Percentiles rank a stretch among this genome's conserved stretches.
Evolutionary conservation across 2,888 invertebrate genomes (phyloP).

Genomic region (Diploptera punctata): DNA sequence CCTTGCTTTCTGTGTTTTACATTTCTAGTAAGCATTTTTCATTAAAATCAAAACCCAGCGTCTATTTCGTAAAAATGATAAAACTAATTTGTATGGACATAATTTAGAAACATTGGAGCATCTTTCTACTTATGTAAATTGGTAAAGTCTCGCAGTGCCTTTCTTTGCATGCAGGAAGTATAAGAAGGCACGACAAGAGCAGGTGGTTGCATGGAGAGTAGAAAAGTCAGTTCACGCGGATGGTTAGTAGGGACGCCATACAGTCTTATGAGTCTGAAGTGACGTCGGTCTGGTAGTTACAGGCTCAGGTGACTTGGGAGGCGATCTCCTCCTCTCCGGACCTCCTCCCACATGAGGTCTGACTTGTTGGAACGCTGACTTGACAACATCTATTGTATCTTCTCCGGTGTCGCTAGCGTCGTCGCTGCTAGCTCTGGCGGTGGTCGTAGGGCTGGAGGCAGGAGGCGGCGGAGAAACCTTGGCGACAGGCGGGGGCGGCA

Average conservation of each 20-base stretch:
- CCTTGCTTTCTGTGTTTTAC: no score
- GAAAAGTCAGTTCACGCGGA: not conserved
- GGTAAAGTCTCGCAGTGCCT: no score
- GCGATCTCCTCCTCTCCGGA: not conserved
- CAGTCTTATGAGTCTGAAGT: constrained; percentile 64
- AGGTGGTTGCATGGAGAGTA: no score
- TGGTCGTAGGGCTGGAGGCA: constrained; percentile 59
- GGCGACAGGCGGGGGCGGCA: constrained; percentile 17
- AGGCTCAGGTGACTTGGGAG: constrained; percentile 25
- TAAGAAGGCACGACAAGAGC: no score
- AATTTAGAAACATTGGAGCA: no score
- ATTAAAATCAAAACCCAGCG: no score
- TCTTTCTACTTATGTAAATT: no score
- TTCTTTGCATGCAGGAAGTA: no score
- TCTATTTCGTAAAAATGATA: no score
- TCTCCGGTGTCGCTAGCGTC: constrained; percentile 69
- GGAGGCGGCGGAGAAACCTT: constrained; percentile 58
- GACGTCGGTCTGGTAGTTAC: constrained; percentile 38
- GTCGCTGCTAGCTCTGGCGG: constrained; percentile 62
- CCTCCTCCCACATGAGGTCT: constrained; percentile 44
- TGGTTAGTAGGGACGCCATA: constrained; percentile 75
- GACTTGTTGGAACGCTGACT: constrained; percentile 75
- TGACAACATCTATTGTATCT: constrained; percentile 73
- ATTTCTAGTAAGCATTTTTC: no score
- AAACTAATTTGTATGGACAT: no score